Evolutionary conservation across 2,797 vertebrate genomes (phyloP), one percentile per base, ranked within the genome.

Genomic region (Anguilla megastoma): DNA sequence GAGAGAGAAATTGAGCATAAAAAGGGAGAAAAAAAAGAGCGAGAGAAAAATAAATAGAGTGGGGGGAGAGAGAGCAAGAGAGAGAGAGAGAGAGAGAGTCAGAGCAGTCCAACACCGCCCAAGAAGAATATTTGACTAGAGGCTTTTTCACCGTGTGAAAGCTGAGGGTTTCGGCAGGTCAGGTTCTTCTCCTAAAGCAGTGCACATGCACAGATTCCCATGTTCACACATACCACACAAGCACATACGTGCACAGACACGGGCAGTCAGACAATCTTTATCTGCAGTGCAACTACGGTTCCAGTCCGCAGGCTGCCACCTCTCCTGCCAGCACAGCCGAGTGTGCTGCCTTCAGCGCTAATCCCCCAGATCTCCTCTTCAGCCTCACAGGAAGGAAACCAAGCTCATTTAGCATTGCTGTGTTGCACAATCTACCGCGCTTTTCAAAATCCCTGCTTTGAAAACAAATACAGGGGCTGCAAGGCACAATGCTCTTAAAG

Each of bases 241-340:
- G 18, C 86, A 52, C 69, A 54, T 69, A 41, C 45, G 33, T 88
- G 86, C 88, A 86, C 79, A 82, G 91, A 89, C 91, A 90, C 86
- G 89, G 9, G 30, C 36, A 83, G 69, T 86, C 54, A 87, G 14
- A 36, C 24, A 63, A 12, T 33, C 84, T 74, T 56, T 58, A 56
- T 48, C 66, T 60, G 52, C 41, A 74, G 74, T 41, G 16, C 5
- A 18, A 36, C 74, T 36, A 10, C 27, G 24, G 27, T 33, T 74
- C 30, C n/a, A 41, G 36, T 16, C 74, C 3, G 14, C 71, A 76
- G 33, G 36, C 27, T 33, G 33, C 33, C 74, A 36, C 3, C 36
- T 1, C 36, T 14, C 4, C 74, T 41, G 33, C 33, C 74, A 36
- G 33, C 74, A 76, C 33, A 76, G 33, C 36, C 12, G 14, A 36